Conservation (phyloP, 2,888 invertebrate species). For the Gryllus longicercus region DNA sequence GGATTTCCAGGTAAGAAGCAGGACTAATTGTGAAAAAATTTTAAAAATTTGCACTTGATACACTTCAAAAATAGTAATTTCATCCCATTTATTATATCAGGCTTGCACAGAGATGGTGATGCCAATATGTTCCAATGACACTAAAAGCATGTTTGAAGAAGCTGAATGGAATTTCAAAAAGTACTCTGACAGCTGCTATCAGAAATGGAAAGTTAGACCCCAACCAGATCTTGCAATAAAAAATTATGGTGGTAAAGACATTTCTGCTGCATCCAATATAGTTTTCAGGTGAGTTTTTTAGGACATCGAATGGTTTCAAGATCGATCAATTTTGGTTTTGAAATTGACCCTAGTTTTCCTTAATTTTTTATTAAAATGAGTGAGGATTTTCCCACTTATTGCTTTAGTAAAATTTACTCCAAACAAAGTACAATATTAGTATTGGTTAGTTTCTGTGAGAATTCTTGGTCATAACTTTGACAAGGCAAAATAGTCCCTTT, state of each 20-base stretch:
- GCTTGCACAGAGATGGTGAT: constrained; percentile 96
- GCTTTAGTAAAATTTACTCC: not conserved
- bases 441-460: too few species aligned
- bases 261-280: constrained; percentile 60
- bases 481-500: too few species aligned
- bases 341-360: not conserved
- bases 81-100: constrained; percentile 47
- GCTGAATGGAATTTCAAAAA: constrained; percentile 66
- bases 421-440: too few species aligned
- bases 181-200: constrained; percentile 65
- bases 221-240: constrained; percentile 62
- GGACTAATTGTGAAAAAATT: too few species aligned
- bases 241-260: constrained; percentile 76
- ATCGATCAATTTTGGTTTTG: too few species aligned
- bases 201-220: constrained; percentile 66
- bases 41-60: not conserved
- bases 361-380: not conserved
- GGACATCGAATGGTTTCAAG: not conserved
- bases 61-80: not conserved
- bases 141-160: constrained; percentile 80
- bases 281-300: constrained; percentile 49
- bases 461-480: too few species aligned
- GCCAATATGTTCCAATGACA: constrained; percentile 81
- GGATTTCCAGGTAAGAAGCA: constrained; percentile 68
- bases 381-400: not conserved